Percentiles rank a stretch among this genome's conserved stretches.
Evolutionary conservation across 2,113 vertebrate species (phyloP).

Genomic region (Zosterops pallidus): DNA sequence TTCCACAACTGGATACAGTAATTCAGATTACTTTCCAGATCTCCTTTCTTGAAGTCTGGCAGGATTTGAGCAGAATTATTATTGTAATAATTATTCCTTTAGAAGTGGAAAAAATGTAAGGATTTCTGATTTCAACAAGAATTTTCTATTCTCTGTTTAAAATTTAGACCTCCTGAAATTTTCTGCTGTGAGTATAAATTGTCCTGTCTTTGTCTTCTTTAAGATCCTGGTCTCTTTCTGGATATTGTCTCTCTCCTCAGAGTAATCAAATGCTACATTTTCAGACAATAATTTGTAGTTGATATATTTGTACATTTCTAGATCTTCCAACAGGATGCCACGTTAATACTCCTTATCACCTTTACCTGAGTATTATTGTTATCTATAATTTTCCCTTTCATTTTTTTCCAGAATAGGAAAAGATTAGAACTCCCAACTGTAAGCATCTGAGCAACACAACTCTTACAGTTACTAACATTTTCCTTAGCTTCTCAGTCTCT

Average conservation of each 20-base stretch:
- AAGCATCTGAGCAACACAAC: neutral
- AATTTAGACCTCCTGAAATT: neutral
- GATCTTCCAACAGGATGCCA: neutral
- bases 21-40: neutral
- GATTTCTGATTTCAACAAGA: accelerated
- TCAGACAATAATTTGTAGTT: neutral
- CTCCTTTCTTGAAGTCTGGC: neutral
- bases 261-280: neutral
- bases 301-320: neutral
- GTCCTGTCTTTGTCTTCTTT: neutral
- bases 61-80: neutral
- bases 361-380: neutral
- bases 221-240: neutral
- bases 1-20: neutral
- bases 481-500: neutral
- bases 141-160: neutral
- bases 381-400: neutral
- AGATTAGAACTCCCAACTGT: neutral
- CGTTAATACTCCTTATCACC: neutral
- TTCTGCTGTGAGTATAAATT: neutral
- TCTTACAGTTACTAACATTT: neutral
- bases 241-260: neutral
- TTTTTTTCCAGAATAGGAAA: neutral
- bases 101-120: neutral
- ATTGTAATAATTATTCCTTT: neutral